Evolutionary conservation across 2,888 invertebrate genomes (phyloP), one percentile per base, ranked within the genome.

Genomic region (Marronus borbonicus): DNA sequence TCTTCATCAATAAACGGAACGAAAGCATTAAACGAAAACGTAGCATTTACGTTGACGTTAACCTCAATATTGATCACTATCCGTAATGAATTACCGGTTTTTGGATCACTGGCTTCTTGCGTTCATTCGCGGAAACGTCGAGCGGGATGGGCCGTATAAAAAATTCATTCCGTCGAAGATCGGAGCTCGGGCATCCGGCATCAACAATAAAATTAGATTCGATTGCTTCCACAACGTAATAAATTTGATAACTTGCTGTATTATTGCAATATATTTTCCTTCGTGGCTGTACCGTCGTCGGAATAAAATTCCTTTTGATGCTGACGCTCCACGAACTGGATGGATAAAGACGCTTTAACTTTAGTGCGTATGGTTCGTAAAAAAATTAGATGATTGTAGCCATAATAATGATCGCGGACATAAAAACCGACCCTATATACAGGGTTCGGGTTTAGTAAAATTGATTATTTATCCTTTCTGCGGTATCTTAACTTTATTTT

Each of bases 191-290:
- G 69, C 52, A 52, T 52, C 69, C 69, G 52, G 52, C 55, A 69
- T 69, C 69, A 69, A 69, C 69, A 69, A 69, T 69, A 69, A 69
- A 69, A 69, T 69, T 69, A 52, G 69, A 69, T 69, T 69, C 69
- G 69, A 69, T 69, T 69, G 69, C 69, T 44, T 69, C 52, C 28
- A 69, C 55, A 31, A 69, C 31, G 52, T 69, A 69, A 69, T 69
- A 69, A 69, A 69, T 52, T 69, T 69, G 69, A 69, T 69, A 69
- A 69, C 69, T 69, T 28, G 52, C 69, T 69, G 52, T 69, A 69
- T 69, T 69, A 69, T 69, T 69, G 69, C 52, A 69, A 69, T 69
- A 69, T 69, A 55, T 69, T 69, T 69, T 69, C 69, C 12, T 44
- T 10, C 66, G 20, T 1, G n/a, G n/a, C 49, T 66, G 49, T 28